phyloP scores from a whole-genome alignment of 2,888 invertebrate genomes.

The Drosophila basisetae region DNA sequence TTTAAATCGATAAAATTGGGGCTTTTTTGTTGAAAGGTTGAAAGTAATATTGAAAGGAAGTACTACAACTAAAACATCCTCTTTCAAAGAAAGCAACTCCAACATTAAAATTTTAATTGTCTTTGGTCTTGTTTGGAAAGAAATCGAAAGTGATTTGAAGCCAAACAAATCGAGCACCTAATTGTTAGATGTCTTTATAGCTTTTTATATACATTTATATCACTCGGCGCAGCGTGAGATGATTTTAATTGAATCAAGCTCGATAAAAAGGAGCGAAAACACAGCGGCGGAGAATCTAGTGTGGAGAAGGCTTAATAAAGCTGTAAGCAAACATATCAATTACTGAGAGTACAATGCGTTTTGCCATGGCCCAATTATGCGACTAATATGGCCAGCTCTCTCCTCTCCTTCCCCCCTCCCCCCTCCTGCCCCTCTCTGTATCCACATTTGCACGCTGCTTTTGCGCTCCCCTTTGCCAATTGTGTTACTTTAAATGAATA shows the following conservation, averaged over 20 bases:
- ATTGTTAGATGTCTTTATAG: slow-evolving; percentile 49
- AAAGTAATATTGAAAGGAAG: background rate
- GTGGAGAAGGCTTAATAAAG: slow-evolving; percentile 55
- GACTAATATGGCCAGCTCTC: slow-evolving; percentile 28
- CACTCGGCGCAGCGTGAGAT: slow-evolving; percentile 55
- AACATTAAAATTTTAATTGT: background rate
- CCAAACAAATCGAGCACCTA: slow-evolving; percentile 52
- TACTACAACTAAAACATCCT: background rate
- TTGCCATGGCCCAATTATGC: slow-evolving; percentile 67
- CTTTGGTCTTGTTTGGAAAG: background rate
- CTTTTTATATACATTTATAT: slow-evolving; percentile 1
- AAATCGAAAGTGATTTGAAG: slow-evolving; percentile 43
- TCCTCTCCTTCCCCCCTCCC: background rate
- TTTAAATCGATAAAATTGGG: background rate
- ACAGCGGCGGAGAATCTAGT: slow-evolving; percentile 5
- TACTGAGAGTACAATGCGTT: slow-evolving; percentile 62
- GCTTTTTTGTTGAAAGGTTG: background rate
- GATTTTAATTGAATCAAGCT: slow-evolving; percentile 67
- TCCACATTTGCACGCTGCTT: slow-evolving; percentile 2
- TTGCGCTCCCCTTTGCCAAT: slow-evolving; percentile 17
- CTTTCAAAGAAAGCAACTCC: background rate
- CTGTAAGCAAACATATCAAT: slow-evolving; percentile 74
- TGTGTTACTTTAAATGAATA: slow-evolving; percentile 33
- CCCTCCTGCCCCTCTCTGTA: background rate
- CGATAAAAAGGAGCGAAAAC: slow-evolving; percentile 49